Evolutionary conservation across 2,113 vertebrate genomes (phyloP).

Genomic region (Isurus oxyrinchus): DNA sequence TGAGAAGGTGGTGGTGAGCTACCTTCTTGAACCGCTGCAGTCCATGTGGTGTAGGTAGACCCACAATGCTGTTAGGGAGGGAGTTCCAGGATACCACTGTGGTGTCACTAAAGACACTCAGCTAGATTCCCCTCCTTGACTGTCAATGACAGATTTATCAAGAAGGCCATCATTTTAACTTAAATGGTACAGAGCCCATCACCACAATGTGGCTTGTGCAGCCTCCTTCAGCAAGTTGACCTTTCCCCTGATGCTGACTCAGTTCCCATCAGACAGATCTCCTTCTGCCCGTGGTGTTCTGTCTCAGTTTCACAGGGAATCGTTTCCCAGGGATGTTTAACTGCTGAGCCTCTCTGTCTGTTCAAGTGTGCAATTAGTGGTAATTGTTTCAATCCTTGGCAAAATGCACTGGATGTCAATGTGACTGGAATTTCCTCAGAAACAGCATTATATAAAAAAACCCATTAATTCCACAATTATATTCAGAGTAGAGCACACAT

Average conservation of each 20-base stretch:
- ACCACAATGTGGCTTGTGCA: neutral
- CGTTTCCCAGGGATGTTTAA: conserved; percentile 24
- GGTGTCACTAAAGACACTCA: neutral
- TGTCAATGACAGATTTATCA: neutral
- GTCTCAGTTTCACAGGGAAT: conserved; percentile 5
- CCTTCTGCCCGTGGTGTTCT: neutral
- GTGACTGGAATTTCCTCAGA: neutral
- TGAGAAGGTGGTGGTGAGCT: too few species aligned
- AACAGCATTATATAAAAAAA: neutral
- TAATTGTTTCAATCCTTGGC: conserved; percentile 31
- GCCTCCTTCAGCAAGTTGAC: neutral
- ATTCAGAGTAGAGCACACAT: neutral
- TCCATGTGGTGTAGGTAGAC: too few species aligned
- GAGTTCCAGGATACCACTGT: neutral
- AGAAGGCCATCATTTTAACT: neutral
- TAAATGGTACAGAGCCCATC: neutral
- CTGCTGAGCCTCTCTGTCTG: neutral
- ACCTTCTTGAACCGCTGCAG: too few species aligned
- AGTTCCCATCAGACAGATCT: conserved; percentile 8
- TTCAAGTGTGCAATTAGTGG: neutral
- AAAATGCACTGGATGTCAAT: neutral
- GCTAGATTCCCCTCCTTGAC: neutral
- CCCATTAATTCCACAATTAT: neutral
- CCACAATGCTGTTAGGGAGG: too few species aligned
- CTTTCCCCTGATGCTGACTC: neutral